phyloP scores from a whole-genome alignment of 2,113 vertebrate species.

The Euleptes europaea region DNA sequence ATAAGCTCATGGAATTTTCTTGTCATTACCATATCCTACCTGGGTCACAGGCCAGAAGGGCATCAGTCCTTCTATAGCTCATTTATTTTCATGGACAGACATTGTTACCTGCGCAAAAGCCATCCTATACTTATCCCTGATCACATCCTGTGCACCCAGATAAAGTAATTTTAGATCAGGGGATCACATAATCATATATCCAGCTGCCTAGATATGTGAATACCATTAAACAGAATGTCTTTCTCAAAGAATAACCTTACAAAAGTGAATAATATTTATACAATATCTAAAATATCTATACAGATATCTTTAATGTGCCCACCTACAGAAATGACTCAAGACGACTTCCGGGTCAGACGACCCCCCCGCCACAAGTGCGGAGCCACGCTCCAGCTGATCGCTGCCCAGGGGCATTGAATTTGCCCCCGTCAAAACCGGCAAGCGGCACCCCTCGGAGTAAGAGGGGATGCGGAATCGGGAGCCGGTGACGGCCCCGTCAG shows the following conservation, averaged over 20 bases:
- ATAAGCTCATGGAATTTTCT: not conserved
- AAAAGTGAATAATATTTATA: not conserved
- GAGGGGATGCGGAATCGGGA: too few species aligned
- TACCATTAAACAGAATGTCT: not conserved
- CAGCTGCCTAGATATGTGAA: not conserved
- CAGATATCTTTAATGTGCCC: not conserved
- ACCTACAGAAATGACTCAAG: not conserved
- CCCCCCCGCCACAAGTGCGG: too few species aligned
- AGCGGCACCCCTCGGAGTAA: too few species aligned
- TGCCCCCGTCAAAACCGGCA: too few species aligned
- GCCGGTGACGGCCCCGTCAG: too few species aligned
- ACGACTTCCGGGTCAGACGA: too few species aligned
- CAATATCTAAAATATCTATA: not conserved
- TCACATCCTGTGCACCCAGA: not conserved
- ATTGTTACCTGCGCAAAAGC: not conserved
- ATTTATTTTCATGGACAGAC: not conserved
- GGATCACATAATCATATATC: too few species aligned
- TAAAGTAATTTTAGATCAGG: not conserved
- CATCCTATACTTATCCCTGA: not conserved
- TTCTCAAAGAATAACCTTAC: not conserved
- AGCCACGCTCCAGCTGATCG: too few species aligned
- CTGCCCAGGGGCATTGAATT: too few species aligned
- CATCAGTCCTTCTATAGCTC: not conserved
- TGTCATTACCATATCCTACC: not conserved
- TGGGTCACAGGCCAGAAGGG: not conserved